Percentiles rank a stretch among this genome's conserved stretches.
These are phyloP conservation scores for Henricia sp. DNA, from an alignment of 53 echinoderm and acorn worm species.

Conservation along the genomic window DNA sequence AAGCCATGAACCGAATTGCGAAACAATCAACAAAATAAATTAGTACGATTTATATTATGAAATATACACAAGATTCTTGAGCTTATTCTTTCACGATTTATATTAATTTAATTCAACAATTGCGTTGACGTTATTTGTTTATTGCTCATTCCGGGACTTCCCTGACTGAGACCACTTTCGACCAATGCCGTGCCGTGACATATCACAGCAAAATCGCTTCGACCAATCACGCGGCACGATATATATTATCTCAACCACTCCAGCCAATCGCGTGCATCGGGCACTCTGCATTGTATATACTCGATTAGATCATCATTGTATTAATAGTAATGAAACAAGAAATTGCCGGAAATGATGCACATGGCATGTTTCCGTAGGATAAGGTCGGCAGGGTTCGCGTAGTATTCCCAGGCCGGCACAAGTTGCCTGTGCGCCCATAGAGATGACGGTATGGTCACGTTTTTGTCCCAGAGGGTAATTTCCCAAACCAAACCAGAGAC, in stretches of 20 bases:
- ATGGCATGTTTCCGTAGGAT: slow-evolving; percentile 43
- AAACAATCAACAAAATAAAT: too few relatives aligned
- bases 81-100: too few relatives aligned
- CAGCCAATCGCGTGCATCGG: slow-evolving; percentile 12
- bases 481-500: too few relatives aligned
- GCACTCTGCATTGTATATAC: not conserved
- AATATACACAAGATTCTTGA: too few relatives aligned
- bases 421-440: slow-evolving; percentile 25
- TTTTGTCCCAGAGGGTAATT: slow-evolving; percentile 20
- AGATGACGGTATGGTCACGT: slow-evolving; percentile 25
- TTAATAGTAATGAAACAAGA: slow-evolving; percentile 51
- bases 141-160: too few relatives aligned
- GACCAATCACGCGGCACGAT: slow-evolving; percentile 31
- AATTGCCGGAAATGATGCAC: slow-evolving; percentile 55
- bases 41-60: too few relatives aligned
- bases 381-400: slow-evolving; percentile 43
- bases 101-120: too few relatives aligned
- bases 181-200: too few relatives aligned
- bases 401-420: slow-evolving; percentile 42
- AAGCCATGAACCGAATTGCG: too few relatives aligned
- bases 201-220: not conserved
- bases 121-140: too few relatives aligned
- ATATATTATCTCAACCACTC: not conserved
- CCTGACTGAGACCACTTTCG: too few relatives aligned
- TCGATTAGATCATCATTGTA: slow-evolving; percentile 35